Conservation (phyloP, 1,140 invertebrate genomes). For the Dreissena polymorpha region DNA sequence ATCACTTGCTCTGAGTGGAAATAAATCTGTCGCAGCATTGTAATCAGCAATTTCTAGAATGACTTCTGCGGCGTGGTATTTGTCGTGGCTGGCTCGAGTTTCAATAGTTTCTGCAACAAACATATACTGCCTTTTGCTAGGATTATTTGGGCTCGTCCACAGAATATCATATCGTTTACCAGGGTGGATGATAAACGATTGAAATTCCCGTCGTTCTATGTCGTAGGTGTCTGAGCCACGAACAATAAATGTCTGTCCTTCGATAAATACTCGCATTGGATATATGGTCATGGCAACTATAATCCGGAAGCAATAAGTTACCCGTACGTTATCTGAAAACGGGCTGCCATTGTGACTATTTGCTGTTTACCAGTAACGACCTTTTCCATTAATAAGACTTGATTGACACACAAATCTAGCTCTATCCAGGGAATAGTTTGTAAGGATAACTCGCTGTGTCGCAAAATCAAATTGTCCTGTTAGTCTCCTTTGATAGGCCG, state of each 20-base stretch:
- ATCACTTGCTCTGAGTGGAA: background rate
- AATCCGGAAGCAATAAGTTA: conserved; percentile 56
- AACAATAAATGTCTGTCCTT: conserved; percentile 79
- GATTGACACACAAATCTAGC: conserved; percentile 46
- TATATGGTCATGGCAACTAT: conserved; percentile 55
- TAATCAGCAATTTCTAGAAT: background rate
- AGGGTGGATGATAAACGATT: conserved; percentile 57
- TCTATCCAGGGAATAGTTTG: conserved; percentile 17
- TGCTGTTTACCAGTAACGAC: conserved; percentile 78
- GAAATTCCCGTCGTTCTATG: conserved; percentile 84
- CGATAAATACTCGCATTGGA: conserved; percentile 84
- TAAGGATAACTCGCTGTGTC: background rate
- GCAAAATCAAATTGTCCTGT: conserved; percentile 35
- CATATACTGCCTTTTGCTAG: background rate
- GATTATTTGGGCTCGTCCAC: conserved; percentile 78
- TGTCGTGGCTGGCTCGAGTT: background rate
- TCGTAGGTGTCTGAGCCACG: conserved; percentile 90
- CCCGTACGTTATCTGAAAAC: conserved; percentile 49
- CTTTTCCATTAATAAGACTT: conserved; percentile 57
- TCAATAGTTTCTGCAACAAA: conserved; percentile 38
- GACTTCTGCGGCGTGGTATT: conserved; percentile 31
- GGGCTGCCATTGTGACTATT: conserved; percentile 80
- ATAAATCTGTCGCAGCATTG: background rate
- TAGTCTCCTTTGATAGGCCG: conserved; percentile 59
- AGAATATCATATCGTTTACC: conserved; percentile 93